Evolutionary conservation across 2,113 vertebrate species (phyloP), one percentile per base, ranked within the genome.

Genomic region (Urocynchramus pylzowi): DNA sequence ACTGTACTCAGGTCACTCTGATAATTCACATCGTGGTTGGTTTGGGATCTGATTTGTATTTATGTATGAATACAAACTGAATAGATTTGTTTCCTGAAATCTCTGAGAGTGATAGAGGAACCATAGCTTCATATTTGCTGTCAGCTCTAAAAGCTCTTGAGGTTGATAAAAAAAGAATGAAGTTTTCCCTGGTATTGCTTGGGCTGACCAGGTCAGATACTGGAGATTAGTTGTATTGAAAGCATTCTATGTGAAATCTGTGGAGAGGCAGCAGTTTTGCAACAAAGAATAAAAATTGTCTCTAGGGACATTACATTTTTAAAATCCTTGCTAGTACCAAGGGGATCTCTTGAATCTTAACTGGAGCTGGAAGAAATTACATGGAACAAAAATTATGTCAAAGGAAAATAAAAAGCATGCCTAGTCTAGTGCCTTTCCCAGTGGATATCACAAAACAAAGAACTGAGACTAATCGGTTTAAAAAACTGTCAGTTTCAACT

Each of bases 231-330:
- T 59, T 91, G 37, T 44, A 90, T 31, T 85, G 78, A 91, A 89
- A 94, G 37, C 3, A 83, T 69, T 80, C 41, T 68, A 75, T 47
- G 49, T 73, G 70, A 87, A 94, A 90, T 83, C 78, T 67, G 47
- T 31, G 23, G 74, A 96, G 35, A 87, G 41, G 27, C 33, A 82
- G 53, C 59, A 90, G 69, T 83, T 95, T 87, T 76, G 41, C 70
- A 76, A 82, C 17, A 20, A 45, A 65, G 89, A 96, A 93, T 83
- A 79, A 95, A 90, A 88, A 81, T 88, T 61, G 21, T 84, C 81
- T 84, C 69, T 50, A 50, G 30, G 21, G 93, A 87, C 21, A 42
- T 31, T 33, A 27, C 9, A 50, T 85, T 89, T 92, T 94, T 50
- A 39, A 64, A 91, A 92, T 57, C 28, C 42, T 73, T 91, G 39